Conservation (phyloP, 2,797 vertebrate species). For the Diceros bicornis region DNA sequence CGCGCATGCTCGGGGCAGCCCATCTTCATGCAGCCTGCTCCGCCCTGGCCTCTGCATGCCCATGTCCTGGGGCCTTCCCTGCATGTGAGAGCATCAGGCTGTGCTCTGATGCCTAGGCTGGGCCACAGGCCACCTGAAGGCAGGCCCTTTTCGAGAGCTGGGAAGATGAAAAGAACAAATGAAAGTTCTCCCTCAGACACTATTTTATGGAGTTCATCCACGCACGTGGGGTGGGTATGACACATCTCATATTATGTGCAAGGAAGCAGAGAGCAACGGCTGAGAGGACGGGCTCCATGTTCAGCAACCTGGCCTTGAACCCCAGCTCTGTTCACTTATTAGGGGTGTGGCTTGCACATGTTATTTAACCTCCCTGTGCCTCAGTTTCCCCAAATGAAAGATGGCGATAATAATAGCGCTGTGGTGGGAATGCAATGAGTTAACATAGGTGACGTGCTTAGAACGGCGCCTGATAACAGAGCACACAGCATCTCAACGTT, state of each 20-base stretch:
- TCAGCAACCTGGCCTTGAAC: not conserved
- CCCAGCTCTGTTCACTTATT: not conserved
- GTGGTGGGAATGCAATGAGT: not conserved
- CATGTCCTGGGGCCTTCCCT: not conserved
- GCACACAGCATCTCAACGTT: not conserved
- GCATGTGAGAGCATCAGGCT: accelerated
- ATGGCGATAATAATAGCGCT: too few relatives aligned
- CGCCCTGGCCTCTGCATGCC: accelerated
- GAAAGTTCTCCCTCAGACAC: not conserved
- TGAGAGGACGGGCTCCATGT: accelerated
- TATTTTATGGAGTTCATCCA: not conserved
- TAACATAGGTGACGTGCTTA: not conserved
- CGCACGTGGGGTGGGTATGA: accelerated
- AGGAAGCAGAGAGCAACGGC: not conserved
- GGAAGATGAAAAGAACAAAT: not conserved
- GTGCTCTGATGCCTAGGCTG: not conserved
- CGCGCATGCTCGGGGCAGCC: accelerated
- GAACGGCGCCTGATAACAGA: not conserved
- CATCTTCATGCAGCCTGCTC: accelerated
- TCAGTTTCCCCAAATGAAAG: not conserved
- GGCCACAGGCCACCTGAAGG: not conserved
- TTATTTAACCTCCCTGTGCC: not conserved
- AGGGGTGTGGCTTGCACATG: not conserved
- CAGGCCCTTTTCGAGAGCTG: not conserved
- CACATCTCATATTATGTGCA: accelerated